Base-by-base conservation (phyloP, 2,113 vertebrate genomes). In the Buteo buteo region DNA sequence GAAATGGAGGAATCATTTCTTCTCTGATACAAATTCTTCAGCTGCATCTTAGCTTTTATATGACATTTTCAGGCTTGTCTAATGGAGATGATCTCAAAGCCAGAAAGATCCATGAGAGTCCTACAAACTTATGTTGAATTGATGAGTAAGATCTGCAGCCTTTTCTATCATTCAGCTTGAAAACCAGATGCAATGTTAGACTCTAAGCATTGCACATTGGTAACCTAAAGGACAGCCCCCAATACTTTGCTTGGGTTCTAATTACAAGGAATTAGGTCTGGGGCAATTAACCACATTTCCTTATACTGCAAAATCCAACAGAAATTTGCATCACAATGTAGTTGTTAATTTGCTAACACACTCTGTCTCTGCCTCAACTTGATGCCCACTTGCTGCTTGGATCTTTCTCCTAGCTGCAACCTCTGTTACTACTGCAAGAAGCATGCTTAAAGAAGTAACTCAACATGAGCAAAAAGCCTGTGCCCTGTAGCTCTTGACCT, bases 401-500 rank as follows among this genome's bases (percentile, higher is more conserved):
- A 59, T 21, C 4, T 21, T 36, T 77, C 26, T 77, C 28, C 55
- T 49, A 38, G 25, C 45, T 58, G 49, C 40, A 71, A 18, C 6
- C 36, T 73, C 45, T 32, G 19, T 36, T 86, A 26, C 72, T 67
- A 16, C 19, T 21, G 44, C 31, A 82, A 67, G 42, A 79, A 94
- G 32, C 10, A 9, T 4, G 8, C 61, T 54, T 79, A 28, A 74
- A 92, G 24, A 34, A 86, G 9, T 54, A 84, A 72, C 34, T 64
- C 31, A 34, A 31, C 0, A 0, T 4, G 24, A 83, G 25, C 25
- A 50, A 71, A 66, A 61, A 0, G 0, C 28, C 44, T 26, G 17
- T 55, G 22, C 47, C 26, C 82, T 4, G 1, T 22, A 70, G 38
- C 12, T 82, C 93, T 66, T 25, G 14, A 42, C 66, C 49, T 40